Percentiles rank a stretch among this genome's conserved stretches.
Evolutionary conservation across 2,888 invertebrate species (phyloP).

Genomic region (Amphipyra berbera): DNA sequence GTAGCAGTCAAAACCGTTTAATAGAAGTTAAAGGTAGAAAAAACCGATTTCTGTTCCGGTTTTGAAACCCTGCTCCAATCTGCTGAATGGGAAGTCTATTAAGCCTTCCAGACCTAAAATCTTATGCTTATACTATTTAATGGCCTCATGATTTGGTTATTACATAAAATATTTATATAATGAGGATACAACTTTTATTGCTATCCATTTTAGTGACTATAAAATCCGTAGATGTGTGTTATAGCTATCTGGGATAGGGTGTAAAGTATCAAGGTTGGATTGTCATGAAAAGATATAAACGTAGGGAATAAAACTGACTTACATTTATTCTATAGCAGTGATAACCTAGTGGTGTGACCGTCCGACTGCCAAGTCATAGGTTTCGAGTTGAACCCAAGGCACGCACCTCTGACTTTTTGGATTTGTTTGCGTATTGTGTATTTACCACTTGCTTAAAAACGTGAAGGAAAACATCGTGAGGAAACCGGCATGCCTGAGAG

Average conservation of each 20-base stretch:
- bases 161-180: conserved; percentile 12
- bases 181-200: conserved; percentile 17
- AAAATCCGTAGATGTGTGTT: conserved; percentile 13
- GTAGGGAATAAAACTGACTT: background rate
- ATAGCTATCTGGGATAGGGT: conserved; percentile 3
- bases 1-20: too few relatives aligned
- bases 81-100: background rate
- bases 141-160: background rate
- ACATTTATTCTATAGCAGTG: conserved; percentile 22
- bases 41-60: too few relatives aligned
- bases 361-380: too few relatives aligned
- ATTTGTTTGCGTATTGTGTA: too few relatives aligned
- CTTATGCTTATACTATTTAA: conserved; percentile 1
- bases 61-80: background rate
- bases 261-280: conserved; percentile 15
- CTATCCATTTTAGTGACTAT: conserved; percentile 30
- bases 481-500: too few relatives aligned
- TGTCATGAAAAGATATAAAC: conserved; percentile 13
- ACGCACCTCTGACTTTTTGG: too few relatives aligned
- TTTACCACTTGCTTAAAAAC: too few relatives aligned
- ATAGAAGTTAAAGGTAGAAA: too few relatives aligned
- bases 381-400: too few relatives aligned
- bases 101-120: background rate
- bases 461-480: too few relatives aligned
- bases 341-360: too few relatives aligned